Evolutionary conservation across 2,888 invertebrate species (phyloP).

Genomic region (Hemicrepidius hirtus): DNA sequence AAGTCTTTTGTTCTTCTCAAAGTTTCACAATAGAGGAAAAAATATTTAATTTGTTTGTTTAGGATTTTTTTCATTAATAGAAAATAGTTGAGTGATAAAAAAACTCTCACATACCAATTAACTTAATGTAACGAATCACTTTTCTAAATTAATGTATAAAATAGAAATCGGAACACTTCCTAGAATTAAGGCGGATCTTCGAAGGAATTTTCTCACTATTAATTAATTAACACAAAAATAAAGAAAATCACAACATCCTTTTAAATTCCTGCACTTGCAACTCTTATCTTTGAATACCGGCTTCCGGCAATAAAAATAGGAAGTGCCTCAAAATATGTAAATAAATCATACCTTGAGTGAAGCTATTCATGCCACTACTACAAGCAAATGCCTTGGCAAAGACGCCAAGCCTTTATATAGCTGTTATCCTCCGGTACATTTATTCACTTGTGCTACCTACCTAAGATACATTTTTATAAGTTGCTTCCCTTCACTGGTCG

Average conservation of each 20-base stretch:
- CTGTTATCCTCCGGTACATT: slow-evolving; percentile 53
- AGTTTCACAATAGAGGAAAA: background rate
- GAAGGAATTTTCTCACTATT: slow-evolving; percentile 3
- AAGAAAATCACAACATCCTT: slow-evolving; percentile 1
- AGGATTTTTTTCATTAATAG: too few species aligned
- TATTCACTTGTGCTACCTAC: slow-evolving; percentile 59
- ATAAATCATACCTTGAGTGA: slow-evolving; percentile 57
- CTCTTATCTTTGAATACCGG: slow-evolving; percentile 1
- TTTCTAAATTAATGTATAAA: too few species aligned
- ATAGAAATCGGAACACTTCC: background rate
- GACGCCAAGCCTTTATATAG: slow-evolving; percentile 60
- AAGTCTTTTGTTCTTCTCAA: slow-evolving; percentile 8
- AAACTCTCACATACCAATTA: background rate
- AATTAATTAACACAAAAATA: slow-evolving; percentile 3
- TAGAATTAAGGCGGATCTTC: background rate
- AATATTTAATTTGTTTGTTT: too few species aligned
- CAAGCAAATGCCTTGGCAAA: slow-evolving; percentile 60
- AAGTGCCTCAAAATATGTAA: slow-evolving; percentile 51
- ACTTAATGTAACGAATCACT: background rate
- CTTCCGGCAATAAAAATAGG: slow-evolving; percentile 48
- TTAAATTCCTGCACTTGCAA: slow-evolving; percentile 3
- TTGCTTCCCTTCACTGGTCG: slow-evolving; percentile 59
- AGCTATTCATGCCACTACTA: slow-evolving; percentile 61
- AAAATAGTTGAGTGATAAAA: too few species aligned
- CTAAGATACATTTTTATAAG: slow-evolving; percentile 60